phyloP scores from a whole-genome alignment of 2,113 vertebrate genomes.

The Canis aureus region DNA sequence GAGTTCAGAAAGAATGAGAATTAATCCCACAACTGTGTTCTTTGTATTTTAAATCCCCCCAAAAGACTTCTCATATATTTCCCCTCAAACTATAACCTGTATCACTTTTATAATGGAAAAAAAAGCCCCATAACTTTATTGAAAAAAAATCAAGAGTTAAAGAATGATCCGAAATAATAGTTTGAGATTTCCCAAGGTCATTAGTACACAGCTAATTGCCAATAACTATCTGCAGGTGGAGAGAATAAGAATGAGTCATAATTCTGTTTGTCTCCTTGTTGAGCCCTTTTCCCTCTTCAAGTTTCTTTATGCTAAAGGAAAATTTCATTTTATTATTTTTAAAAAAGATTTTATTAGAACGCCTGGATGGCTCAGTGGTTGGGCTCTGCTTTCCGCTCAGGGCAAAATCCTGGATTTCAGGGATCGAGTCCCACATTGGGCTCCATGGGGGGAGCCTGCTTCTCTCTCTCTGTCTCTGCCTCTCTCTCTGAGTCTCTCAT shows the following conservation, averaged over 20 bases:
- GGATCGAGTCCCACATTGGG: too few species aligned
- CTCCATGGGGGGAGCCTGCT: too few species aligned
- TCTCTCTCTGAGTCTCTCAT: too few species aligned
- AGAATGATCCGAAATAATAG: background rate
- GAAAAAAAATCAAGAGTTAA: background rate
- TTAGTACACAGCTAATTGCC: background rate
- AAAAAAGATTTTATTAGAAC: background rate
- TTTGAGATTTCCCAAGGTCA: slow-evolving; percentile 8
- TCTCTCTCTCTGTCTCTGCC: too few species aligned
- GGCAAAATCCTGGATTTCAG: too few species aligned
- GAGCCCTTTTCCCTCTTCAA: background rate
- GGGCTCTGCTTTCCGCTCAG: too few species aligned
- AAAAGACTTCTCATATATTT: background rate
- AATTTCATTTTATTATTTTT: background rate
- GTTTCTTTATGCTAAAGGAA: background rate
- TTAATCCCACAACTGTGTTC: background rate
- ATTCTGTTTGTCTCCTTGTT: slow-evolving; percentile 34
- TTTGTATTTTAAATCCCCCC: background rate
- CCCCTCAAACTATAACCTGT: background rate
- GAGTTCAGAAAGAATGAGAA: background rate
- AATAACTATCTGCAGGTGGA: background rate
- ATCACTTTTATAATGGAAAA: background rate
- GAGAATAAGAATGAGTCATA: slow-evolving; percentile 18
- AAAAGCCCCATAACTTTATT: background rate
- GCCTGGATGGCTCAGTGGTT: too few species aligned